These are phyloP conservation scores for Microcebus murinus DNA, from an alignment of 2,113 vertebrate genomes.

Conservation along the genomic window DNA sequence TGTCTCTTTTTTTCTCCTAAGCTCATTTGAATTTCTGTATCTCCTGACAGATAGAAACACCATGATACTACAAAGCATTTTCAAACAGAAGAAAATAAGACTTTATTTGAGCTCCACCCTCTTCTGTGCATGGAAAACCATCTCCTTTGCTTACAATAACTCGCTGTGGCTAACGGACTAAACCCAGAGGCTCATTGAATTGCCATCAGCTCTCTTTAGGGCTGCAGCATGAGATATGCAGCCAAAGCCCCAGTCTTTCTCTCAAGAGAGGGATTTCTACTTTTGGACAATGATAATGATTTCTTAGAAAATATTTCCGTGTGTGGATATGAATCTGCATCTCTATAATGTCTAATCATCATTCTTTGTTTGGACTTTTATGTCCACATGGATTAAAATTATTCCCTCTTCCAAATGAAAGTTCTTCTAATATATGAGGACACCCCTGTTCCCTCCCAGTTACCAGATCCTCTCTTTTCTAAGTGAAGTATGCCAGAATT, in stretches of 20 bases:
- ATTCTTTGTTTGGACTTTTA: background rate
- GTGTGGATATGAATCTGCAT: background rate
- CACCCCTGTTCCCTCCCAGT: fast-evolving
- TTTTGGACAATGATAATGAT: background rate
- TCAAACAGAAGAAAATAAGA: conserved; percentile 44
- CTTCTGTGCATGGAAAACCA: background rate
- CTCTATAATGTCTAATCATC: background rate
- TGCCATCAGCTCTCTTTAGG: background rate
- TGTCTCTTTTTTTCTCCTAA: background rate
- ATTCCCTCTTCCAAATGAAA: background rate
- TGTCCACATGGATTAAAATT: background rate
- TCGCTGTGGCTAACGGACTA: background rate
- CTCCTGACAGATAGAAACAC: background rate
- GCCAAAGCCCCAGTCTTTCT: background rate
- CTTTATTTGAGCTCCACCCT: background rate
- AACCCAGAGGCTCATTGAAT: background rate
- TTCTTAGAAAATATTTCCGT: background rate
- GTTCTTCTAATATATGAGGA: background rate
- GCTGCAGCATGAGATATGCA: background rate
- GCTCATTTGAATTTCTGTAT: conserved; percentile 60
- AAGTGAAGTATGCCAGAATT: too few relatives aligned
- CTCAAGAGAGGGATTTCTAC: background rate
- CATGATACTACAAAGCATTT: conserved; percentile 47
- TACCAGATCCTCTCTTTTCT: background rate
- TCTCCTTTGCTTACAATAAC: background rate